Evolutionary conservation across 2,113 vertebrate genomes (phyloP).

Genomic region (Mesembrinibis cayennensis): DNA sequence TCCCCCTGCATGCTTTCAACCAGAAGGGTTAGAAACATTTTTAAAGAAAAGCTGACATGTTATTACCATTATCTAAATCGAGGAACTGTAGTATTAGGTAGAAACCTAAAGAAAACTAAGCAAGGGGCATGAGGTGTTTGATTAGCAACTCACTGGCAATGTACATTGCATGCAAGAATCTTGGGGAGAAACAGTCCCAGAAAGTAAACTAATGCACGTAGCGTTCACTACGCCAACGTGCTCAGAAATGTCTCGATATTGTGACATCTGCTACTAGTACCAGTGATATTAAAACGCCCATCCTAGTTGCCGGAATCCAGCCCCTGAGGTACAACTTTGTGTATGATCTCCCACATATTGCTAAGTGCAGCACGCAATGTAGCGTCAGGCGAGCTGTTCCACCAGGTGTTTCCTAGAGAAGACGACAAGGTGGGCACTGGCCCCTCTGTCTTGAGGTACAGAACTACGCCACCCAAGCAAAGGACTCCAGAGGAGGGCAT

Average conservation of each 20-base stretch:
- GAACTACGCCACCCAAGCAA: background rate
- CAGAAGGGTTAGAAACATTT: background rate
- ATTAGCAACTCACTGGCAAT: background rate
- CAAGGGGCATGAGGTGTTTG: background rate
- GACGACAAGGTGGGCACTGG: background rate
- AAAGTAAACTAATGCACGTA: background rate
- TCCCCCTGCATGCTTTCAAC: rapidly evolving
- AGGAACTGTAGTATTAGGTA: background rate
- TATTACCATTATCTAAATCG: background rate
- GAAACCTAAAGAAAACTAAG: background rate
- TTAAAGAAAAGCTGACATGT: background rate
- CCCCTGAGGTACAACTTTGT: background rate
- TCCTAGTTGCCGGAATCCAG: background rate
- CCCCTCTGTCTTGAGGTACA: background rate
- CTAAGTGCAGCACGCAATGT: background rate
- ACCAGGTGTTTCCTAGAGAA: background rate
- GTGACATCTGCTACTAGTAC: background rate
- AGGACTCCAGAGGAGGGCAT: background rate
- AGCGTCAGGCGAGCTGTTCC: background rate
- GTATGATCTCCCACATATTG: background rate
- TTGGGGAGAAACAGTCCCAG: background rate
- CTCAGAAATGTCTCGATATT: background rate
- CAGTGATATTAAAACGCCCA: background rate
- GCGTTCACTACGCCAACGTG: rapidly evolving
- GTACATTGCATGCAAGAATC: background rate